These are phyloP conservation scores for Synergus laeviventris DNA, from an alignment of 2,888 invertebrate genomes.

Conservation along the genomic window DNA sequence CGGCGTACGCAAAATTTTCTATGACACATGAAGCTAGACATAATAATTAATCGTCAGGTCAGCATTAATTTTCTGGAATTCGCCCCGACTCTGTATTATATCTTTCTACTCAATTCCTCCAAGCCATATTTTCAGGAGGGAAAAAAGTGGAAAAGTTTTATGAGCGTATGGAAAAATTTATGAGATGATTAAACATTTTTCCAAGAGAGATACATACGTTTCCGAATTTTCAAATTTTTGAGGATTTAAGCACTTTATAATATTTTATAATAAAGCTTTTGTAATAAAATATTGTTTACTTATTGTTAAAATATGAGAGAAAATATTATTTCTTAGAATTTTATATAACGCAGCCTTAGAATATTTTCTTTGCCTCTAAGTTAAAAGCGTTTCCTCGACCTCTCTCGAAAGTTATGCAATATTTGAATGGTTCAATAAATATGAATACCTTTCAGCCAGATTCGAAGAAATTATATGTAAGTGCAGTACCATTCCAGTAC, in stretches of 20 bases:
- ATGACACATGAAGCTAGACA: neutral
- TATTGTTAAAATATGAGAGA: neutral
- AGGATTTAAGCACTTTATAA: neutral
- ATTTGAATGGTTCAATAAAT: constrained; percentile 36
- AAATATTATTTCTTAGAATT: neutral
- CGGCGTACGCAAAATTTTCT: constrained; percentile 15
- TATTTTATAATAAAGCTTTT: too few species aligned
- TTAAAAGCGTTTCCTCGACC: constrained; percentile 5
- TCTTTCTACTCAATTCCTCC: neutral
- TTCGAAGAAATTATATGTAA: neutral
- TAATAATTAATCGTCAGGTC: constrained; percentile 14
- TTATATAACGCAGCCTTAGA: constrained; percentile 14
- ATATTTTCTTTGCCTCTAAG: neutral
- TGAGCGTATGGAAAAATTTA: neutral
- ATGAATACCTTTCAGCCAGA: neutral
- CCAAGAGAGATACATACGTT: neutral
- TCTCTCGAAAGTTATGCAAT: constrained; percentile 12
- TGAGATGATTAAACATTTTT: neutral
- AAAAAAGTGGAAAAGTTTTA: neutral
- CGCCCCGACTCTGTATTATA: too few species aligned
- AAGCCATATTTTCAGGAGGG: neutral
- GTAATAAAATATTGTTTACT: neutral
- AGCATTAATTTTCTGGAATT: neutral
- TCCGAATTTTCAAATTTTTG: neutral
- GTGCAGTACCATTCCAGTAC: neutral